These are phyloP conservation scores for Anneissia japonica DNA, from an alignment of 35 echinoderm and acorn worm species.

Conservation along the genomic window DNA sequence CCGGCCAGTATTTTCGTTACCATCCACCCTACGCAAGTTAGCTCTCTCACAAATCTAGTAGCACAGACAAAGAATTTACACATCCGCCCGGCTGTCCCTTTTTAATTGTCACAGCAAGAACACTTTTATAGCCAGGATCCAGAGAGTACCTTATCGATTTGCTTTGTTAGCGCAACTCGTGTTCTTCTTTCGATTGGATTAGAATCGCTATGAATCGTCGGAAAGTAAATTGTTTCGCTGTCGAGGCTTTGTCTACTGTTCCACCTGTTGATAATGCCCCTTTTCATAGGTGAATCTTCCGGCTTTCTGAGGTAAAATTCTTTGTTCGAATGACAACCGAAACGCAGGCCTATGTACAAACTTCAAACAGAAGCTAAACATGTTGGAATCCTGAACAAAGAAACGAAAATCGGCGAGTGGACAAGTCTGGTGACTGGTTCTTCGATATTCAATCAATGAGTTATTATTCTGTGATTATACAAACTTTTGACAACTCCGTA, in stretches of 20 bases:
- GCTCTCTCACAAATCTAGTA: neutral
- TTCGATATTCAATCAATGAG: too few species aligned
- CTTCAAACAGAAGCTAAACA: neutral
- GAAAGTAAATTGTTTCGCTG: slow-evolving; percentile 1
- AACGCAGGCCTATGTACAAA: neutral
- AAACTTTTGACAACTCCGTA: too few species aligned
- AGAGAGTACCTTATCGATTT: neutral
- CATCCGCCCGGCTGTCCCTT: neutral
- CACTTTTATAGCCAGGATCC: neutral
- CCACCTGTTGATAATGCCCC: neutral
- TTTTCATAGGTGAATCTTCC: neutral
- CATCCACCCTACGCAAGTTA: neutral
- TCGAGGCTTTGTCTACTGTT: neutral
- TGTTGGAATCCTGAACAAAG: neutral
- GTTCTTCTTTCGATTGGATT: neutral
- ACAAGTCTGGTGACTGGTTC: too few species aligned
- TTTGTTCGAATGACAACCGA: neutral
- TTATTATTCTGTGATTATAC: too few species aligned
- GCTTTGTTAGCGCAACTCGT: neutral
- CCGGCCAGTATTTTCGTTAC: neutral
- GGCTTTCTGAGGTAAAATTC: neutral
- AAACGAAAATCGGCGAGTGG: too few species aligned
- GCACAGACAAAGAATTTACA: neutral
- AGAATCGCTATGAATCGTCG: neutral
- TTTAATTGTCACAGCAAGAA: neutral